A percentile compares a stretch with the other conserved stretches of the same genome.
Conservation (phyloP, 2,888 invertebrate species). For the Diplolepis rosae region DNA sequence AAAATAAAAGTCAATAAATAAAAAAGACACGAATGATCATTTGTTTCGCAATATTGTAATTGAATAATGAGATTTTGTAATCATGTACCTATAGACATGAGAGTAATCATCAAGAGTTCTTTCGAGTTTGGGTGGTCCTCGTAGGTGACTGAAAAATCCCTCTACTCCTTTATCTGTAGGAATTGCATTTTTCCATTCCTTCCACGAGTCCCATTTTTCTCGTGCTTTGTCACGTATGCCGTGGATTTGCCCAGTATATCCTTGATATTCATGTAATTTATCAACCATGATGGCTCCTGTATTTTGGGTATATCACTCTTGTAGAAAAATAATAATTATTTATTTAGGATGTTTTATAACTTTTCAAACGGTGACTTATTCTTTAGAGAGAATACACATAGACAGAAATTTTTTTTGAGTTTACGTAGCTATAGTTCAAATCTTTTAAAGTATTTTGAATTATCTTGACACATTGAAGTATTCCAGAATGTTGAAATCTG, state of each 20-base stretch:
- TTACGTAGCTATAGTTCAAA: no score
- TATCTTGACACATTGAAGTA: no score
- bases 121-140: conserved; percentile 66
- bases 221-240: conserved; percentile 79
- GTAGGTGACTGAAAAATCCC: conserved; percentile 62
- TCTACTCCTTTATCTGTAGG: conserved; percentile 67
- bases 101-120: conserved; percentile 76
- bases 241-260: conserved; percentile 83
- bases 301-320: background rate
- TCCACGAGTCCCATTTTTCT: conserved; percentile 79
- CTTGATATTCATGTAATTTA: conserved; percentile 87
- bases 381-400: no score
- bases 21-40: background rate
- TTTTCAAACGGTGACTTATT: no score
- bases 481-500: no score
- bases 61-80: background rate
- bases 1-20: background rate
- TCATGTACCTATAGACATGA: conserved; percentile 80
- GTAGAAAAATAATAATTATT: background rate
- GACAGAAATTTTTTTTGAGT: no score
- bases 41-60: background rate
- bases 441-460: no score
- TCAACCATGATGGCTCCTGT: conserved; percentile 78
- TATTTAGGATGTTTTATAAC: no score
- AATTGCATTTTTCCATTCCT: conserved; percentile 74